These are phyloP conservation scores for Porites divaricata DNA, from an alignment of 92 coral and sea anemone species.

Conservation along the genomic window DNA sequence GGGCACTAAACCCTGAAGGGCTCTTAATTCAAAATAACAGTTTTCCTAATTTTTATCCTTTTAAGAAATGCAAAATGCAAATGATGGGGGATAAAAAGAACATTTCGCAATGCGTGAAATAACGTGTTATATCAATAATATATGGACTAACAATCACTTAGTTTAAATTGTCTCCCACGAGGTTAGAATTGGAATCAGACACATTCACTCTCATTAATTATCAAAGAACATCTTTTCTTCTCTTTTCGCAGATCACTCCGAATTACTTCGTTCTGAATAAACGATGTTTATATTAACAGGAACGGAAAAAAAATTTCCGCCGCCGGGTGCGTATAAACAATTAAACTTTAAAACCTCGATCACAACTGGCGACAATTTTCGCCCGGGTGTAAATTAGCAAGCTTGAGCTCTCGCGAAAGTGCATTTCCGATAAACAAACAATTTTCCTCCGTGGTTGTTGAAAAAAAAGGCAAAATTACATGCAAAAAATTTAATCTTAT, in stretches of 20 bases:
- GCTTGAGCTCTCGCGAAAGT: neutral
- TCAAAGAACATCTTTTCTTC: slow-evolving; percentile 1
- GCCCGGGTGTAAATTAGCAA: slow-evolving; percentile 11
- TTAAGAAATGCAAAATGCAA: neutral
- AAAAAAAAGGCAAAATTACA: slow-evolving; percentile 13
- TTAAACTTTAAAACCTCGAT: slow-evolving; percentile 13
- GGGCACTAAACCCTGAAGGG: too few species aligned
- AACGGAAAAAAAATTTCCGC: neutral
- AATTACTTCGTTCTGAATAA: slow-evolving; percentile 8
- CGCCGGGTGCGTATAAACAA: neutral
- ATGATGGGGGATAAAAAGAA: neutral
- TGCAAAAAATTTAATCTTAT: neutral
- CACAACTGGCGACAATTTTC: slow-evolving; percentile 1
- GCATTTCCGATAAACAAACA: slow-evolving; percentile 14
- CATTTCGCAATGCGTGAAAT: slow-evolving; percentile 4
- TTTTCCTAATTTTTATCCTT: neutral
- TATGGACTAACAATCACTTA: slow-evolving; percentile 24
- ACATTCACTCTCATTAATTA: slow-evolving; percentile 9
- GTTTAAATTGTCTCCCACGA: slow-evolving; percentile 33
- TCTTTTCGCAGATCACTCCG: neutral
- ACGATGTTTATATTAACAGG: slow-evolving; percentile 18
- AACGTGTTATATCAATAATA: slow-evolving; percentile 9
- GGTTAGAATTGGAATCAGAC: neutral
- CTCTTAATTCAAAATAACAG: neutral
- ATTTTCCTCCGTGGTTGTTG: slow-evolving; percentile 4